Conservation (phyloP, 2,797 vertebrate genomes). For the Sebastolobus alascanus region DNA sequence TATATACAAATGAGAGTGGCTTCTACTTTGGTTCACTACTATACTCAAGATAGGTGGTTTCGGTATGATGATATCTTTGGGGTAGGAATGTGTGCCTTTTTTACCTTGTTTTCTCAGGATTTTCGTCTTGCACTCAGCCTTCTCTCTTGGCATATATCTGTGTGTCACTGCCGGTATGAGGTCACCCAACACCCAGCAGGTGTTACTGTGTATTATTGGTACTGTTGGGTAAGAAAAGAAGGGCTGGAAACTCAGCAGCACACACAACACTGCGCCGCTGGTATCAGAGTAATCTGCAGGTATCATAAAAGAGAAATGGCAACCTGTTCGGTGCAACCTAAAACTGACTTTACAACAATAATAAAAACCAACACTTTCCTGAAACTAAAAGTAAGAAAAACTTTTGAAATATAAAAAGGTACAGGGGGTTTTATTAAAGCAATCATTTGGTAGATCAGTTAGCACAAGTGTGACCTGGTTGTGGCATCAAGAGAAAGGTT, state of each 20-base stretch:
- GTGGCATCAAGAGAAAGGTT: neutral
- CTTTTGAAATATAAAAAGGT: neutral
- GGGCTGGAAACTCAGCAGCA: constrained; percentile 3
- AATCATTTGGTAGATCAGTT: neutral
- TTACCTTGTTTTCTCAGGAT: neutral
- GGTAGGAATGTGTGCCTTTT: neutral
- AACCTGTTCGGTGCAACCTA: neutral
- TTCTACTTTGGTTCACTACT: neutral
- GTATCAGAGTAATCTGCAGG: neutral
- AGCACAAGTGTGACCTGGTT: no score
- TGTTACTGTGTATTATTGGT: constrained; percentile 28
- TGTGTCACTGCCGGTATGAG: neutral
- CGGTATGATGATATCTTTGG: neutral
- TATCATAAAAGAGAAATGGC: constrained; percentile 1
- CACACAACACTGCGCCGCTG: constrained; percentile 9
- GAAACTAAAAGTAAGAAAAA: neutral
- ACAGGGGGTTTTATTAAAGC: neutral
- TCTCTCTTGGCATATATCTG: constrained; percentile 1
- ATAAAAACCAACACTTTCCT: neutral
- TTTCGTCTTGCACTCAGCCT: neutral
- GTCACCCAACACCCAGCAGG: constrained; percentile 36
- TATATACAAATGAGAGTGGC: neutral
- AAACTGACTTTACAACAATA: constrained; percentile 6
- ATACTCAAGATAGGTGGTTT: neutral
- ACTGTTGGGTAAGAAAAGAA: constrained; percentile 1